phyloP scores from a whole-genome alignment of 2,113 vertebrate species.

The Lamprologus tigripictilis region DNA sequence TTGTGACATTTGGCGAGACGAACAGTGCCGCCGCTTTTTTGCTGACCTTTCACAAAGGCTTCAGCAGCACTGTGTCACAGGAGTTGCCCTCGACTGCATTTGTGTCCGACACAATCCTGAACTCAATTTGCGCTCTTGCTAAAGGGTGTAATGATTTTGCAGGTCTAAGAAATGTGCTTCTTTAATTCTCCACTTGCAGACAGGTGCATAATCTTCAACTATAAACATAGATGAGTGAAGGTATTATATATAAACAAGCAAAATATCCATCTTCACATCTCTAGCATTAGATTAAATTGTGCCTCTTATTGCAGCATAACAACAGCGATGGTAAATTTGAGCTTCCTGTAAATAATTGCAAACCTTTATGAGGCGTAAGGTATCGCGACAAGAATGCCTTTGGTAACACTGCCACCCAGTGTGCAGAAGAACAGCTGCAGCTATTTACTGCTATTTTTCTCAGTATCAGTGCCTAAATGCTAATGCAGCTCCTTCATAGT shows the following conservation, averaged over 20 bases:
- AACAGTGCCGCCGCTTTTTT: constrained; percentile 52
- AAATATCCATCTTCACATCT: background rate
- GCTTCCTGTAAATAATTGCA: background rate
- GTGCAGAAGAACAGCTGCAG: background rate
- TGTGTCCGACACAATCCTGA: background rate
- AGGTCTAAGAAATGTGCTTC: background rate
- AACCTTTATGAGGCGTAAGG: background rate
- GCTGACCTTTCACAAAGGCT: constrained; percentile 61
- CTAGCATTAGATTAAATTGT: background rate
- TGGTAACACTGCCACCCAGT: constrained; percentile 57
- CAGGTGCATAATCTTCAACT: background rate
- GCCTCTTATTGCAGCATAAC: background rate
- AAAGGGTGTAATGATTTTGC: background rate
- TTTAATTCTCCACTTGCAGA: background rate
- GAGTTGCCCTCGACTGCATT: background rate
- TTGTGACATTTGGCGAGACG: constrained; percentile 60
- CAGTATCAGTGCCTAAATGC: background rate
- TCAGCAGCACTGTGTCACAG: background rate
- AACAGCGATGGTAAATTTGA: background rate
- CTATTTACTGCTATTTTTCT: background rate
- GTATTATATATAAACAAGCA: background rate
- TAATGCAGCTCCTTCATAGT: background rate
- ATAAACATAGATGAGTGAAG: background rate
- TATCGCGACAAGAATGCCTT: background rate
- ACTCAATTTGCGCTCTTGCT: background rate